A percentile compares a stretch with the other conserved stretches of the same genome.
Conservation (phyloP, 2,797 vertebrate genomes). For the Trichosurus vulpecula region DNA sequence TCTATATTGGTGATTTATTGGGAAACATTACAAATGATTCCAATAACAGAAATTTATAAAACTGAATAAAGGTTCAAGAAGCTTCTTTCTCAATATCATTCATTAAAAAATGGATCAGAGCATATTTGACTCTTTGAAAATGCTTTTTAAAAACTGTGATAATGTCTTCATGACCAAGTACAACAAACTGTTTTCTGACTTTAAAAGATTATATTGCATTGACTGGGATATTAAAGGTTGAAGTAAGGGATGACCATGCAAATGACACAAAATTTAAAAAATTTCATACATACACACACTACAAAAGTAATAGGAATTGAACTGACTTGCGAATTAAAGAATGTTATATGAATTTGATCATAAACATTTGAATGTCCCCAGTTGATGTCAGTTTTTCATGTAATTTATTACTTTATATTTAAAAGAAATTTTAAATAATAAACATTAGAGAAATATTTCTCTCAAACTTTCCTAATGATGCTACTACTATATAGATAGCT, state of each 20-base stretch:
- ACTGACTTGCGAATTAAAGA: not conserved
- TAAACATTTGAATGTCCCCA: not conserved
- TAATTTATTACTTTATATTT: not conserved
- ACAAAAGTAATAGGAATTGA: not conserved
- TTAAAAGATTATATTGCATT: not conserved
- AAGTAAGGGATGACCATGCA: not conserved
- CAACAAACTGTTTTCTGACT: not conserved
- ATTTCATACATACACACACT: not conserved
- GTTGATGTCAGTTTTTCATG: not conserved
- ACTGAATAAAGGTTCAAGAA: not conserved
- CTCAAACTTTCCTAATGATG: no score
- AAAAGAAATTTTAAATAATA: not conserved
- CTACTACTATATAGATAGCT: no score
- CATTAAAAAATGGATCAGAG: not conserved
- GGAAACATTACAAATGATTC: not conserved
- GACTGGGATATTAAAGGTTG: not conserved
- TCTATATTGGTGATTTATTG: not conserved
- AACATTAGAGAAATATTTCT: no score
- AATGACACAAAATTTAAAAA: not conserved
- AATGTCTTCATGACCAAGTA: not conserved
- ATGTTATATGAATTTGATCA: not conserved
- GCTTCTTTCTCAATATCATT: not conserved
- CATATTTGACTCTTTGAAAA: not conserved
- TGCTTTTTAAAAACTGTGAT: not conserved
- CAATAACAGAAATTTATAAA: not conserved